Base-by-base conservation (phyloP, 2,888 invertebrate genomes). In the Hipparchia semele region DNA sequence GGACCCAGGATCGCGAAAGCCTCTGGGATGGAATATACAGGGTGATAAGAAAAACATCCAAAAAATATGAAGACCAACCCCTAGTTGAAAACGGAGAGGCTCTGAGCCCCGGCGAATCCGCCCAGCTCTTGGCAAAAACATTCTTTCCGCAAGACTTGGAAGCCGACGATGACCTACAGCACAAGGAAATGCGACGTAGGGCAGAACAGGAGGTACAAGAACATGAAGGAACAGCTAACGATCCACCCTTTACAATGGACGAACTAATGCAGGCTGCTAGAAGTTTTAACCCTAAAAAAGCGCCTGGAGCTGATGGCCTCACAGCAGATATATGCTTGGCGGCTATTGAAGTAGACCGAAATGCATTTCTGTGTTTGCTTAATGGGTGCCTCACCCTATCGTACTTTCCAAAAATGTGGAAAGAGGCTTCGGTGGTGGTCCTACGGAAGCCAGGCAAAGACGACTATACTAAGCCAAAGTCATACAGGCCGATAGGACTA, bases 281-380 rank as follows among this genome's bases (percentile, higher is more conserved):
- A 9, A 39, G 45, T n/a, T 62, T 78, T 10, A 73, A 70, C 64
- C 71, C 75, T 0, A 72, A 69, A 49, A 75, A 76, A 51, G 76
- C 76, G 0, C 78, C 78, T 0, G 76, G 78, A 0, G 10, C n/a
- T 0, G 76, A 76, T 12, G 75, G 75, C 2, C 69, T 74, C 3
- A 75, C 76, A 0, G 59, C 59, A 10, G 59, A 59, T 39, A 59
- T 59, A 8, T 59, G 59, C 59, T 33, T 60, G 60, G 60, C 60
- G 3, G 60, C 60, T 3, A 60, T 60, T 2, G 12, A 2, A 39
- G 60, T 39, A 45, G 8, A 60, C 39, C 4, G 12, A 12, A 10
- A 12, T 5, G 39, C 12, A 60, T 45, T 45, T 45, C 5, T 13
- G 56, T 3, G 9, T 10, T 10, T 53, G 9, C 9, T 10, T 3